Evolutionary conservation across 2,797 vertebrate genomes (phyloP).

Genomic region (Melanotaenia boesemani): DNA sequence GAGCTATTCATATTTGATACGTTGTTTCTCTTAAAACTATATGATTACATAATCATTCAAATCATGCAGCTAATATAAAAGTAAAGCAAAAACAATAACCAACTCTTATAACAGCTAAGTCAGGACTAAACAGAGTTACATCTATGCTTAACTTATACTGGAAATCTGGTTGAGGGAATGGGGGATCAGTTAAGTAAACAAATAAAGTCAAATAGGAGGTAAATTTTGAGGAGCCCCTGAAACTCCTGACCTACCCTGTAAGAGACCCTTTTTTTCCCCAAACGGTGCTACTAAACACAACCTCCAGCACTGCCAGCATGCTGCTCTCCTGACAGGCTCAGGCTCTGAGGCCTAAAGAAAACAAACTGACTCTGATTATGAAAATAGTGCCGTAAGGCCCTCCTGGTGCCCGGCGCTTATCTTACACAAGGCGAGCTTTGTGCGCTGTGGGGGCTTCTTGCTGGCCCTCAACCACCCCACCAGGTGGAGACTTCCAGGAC

Average conservation of each 20-base stretch:
- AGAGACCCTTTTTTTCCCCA: constrained; percentile 53
- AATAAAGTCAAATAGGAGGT: constrained; percentile 59
- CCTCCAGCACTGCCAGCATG: constrained; percentile 63
- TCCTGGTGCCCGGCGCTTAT: constrained; percentile 80
- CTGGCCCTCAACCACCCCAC: constrained; percentile 72
- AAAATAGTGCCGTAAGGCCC: constrained; percentile 81
- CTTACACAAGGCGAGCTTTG: constrained; percentile 84
- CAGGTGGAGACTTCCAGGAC: constrained; percentile 81
- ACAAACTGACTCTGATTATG: constrained; percentile 85
- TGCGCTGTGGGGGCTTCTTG: constrained; percentile 69
- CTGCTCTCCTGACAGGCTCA: constrained; percentile 73
- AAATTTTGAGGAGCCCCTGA: constrained; percentile 59
- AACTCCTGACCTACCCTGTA: constrained; percentile 68
- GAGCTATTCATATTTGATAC: background rate
- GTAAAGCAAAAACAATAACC: constrained; percentile 7
- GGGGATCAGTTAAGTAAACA: constrained; percentile 63
- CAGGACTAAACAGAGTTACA: background rate
- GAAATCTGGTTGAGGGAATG: constrained; percentile 39
- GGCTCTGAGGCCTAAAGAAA: constrained; percentile 82
- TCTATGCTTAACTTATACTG: constrained; percentile 27
- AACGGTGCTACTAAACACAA: constrained; percentile 62
- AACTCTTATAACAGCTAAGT: background rate
- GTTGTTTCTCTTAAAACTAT: background rate
- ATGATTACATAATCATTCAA: background rate
- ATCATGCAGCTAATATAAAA: background rate